phyloP scores from a whole-genome alignment of 2,113 vertebrate genomes.

The Heptranchias perlo region DNA sequence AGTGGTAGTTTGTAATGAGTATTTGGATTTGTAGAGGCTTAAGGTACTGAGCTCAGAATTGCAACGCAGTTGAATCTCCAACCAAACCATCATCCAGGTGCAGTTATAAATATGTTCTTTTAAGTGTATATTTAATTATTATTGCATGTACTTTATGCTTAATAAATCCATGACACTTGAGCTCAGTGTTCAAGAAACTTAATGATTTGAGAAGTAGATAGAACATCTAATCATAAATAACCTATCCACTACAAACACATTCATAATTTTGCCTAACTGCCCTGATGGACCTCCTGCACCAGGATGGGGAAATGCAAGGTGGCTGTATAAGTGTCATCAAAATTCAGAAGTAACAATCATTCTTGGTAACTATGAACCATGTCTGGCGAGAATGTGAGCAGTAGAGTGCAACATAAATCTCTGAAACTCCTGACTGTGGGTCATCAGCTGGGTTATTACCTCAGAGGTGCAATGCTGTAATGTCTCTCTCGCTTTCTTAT shows the following conservation, averaged over 20 bases:
- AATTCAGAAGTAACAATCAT: too few species aligned
- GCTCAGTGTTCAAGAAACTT: too few species aligned
- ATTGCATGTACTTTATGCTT: not conserved
- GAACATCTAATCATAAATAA: not conserved
- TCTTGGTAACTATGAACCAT: too few species aligned
- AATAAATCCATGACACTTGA: not conserved
- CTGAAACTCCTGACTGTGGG: too few species aligned
- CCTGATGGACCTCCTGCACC: too few species aligned
- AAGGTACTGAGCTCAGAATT: not conserved
- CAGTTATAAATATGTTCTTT: not conserved
- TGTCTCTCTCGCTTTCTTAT: too few species aligned
- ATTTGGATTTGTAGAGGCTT: not conserved
- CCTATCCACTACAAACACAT: not conserved
- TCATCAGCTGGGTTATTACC: too few species aligned
- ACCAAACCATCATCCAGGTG: not conserved
- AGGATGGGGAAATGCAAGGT: too few species aligned
- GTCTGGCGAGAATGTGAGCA: too few species aligned
- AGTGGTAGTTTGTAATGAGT: not conserved
- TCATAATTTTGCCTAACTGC: not conserved
- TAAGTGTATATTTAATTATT: not conserved
- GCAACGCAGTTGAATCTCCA: not conserved
- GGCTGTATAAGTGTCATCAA: too few species aligned
- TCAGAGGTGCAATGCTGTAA: too few species aligned
- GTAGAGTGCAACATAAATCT: too few species aligned
- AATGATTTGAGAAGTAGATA: not conserved